A percentile compares a stretch with the other conserved stretches of the same genome.
Evolutionary conservation across 2,888 invertebrate species (phyloP).

Genomic region (Hyposoter didymator): DNA sequence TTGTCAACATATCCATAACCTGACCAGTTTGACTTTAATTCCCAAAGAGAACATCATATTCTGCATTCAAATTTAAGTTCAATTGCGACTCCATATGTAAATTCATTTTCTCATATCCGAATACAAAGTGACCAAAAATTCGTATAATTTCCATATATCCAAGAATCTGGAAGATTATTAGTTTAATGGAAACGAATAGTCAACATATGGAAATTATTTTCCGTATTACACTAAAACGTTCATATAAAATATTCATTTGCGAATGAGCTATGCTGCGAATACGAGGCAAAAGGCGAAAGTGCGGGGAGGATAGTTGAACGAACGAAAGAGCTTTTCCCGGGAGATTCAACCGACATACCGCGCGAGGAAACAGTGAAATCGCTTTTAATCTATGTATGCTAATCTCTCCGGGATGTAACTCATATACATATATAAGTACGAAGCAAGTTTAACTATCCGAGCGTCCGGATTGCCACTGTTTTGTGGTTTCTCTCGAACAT

Average conservation of each 20-base stretch:
- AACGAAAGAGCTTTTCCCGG: slow-evolving; percentile 63
- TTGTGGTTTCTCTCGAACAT: slow-evolving; percentile 49
- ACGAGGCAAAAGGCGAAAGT: slow-evolving; percentile 6
- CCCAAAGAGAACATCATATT: not conserved
- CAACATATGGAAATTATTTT: slow-evolving; percentile 8
- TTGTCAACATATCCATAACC: not conserved
- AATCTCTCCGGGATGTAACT: slow-evolving; percentile 67
- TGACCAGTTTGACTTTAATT: no score
- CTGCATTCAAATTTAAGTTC: not conserved
- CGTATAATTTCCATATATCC: not conserved
- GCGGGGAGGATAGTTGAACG: slow-evolving; percentile 42
- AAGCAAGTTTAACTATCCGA: slow-evolving; percentile 21
- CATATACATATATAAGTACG: slow-evolving; percentile 1
- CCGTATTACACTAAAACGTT: not conserved
- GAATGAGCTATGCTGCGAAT: slow-evolving; percentile 16
- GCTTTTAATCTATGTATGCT: slow-evolving; percentile 74
- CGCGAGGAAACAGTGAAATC: slow-evolving; percentile 74
- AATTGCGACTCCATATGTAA: not conserved
- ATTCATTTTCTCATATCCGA: no score
- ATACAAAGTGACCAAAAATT: not conserved
- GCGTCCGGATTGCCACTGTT: slow-evolving; percentile 54
- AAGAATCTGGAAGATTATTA: not conserved
- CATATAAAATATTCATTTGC: not conserved
- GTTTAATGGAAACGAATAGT: not conserved
- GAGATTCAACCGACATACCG: slow-evolving; percentile 69